Evolutionary conservation across 2,113 vertebrate genomes (phyloP).

Genomic region (Hippopotamus amphibius): DNA sequence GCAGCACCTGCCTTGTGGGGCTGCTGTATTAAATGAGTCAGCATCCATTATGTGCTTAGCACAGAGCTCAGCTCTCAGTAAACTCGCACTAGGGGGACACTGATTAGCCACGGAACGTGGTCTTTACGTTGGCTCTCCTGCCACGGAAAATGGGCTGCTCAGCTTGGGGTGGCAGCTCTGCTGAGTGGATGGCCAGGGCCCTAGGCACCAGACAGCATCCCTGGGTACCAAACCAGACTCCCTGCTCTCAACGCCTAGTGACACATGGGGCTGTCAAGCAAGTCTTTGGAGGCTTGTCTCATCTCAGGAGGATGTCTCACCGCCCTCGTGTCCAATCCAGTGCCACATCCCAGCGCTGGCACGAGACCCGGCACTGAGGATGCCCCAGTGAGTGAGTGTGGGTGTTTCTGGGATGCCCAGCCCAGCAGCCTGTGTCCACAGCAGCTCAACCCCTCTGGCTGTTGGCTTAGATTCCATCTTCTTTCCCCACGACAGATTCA

Average conservation of each 20-base stretch:
- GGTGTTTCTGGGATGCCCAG: background rate
- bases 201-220: background rate
- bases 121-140: background rate
- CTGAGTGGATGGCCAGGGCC: background rate
- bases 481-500: background rate
- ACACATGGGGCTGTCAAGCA: background rate
- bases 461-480: background rate
- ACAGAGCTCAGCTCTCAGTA: background rate
- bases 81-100: accelerated
- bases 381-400: accelerated
- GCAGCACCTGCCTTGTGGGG: background rate
- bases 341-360: accelerated
- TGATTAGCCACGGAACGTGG: accelerated
- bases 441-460: background rate
- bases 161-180: background rate
- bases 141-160: accelerated
- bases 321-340: background rate
- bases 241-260: background rate
- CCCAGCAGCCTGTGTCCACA: accelerated
- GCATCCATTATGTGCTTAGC: accelerated
- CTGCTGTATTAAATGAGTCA: too few relatives aligned
- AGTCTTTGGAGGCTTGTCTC: background rate
- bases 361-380: accelerated
- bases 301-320: background rate
- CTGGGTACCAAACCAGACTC: background rate